Evolutionary conservation across 2,113 vertebrate species (phyloP), one percentile per base, ranked within the genome.

Genomic region (Thryonomys swinderianus): DNA sequence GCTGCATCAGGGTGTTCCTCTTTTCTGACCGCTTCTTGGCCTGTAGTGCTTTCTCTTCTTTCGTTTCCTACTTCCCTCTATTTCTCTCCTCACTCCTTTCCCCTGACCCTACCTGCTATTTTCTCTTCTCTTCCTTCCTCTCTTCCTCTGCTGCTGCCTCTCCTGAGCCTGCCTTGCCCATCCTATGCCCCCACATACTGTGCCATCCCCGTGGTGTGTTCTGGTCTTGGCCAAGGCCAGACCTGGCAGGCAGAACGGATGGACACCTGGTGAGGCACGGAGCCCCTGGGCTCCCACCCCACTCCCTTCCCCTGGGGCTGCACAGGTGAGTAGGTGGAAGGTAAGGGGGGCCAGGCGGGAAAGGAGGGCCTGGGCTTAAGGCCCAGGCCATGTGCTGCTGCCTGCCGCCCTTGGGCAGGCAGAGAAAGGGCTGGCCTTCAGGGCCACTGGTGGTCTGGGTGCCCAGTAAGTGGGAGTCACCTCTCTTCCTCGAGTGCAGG

Each of bases 251-350:
- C 97, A 96, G 97, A 95, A 95, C 91, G 89, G 97, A 96, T 97
- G 97, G 97, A 98, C 95, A 93, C 94, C 97, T 95, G 95, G 95
- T 97, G 97, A 98, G 97, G 96, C 97, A 96, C 95, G 91, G 97
- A 96, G 97, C 95, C 97, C 95, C 90, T 95, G 95, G 97, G 97
- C 97, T 97, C 97, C 96, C 96, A 97, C 95, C 96, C 96, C 93
- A 97, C 95, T 95, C 96, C 96, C 96, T 95, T 93, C 93, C 96
- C 97, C 96, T 85, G 62, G 96, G 93, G 97, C 96, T 95, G 93
- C 90, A 83, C 96, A 97, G 97, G 98, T 98, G 96, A 98, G 97
- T 98, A 98, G 95, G 97, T 97, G 95, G 97, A 94, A 98, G 98
- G 98, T 98, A 98, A 98, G 97, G 95, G 96, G 97, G 95, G 92